phyloP scores from a whole-genome alignment of 2,113 vertebrate species.

The Trematocara nigrifrons region DNA sequence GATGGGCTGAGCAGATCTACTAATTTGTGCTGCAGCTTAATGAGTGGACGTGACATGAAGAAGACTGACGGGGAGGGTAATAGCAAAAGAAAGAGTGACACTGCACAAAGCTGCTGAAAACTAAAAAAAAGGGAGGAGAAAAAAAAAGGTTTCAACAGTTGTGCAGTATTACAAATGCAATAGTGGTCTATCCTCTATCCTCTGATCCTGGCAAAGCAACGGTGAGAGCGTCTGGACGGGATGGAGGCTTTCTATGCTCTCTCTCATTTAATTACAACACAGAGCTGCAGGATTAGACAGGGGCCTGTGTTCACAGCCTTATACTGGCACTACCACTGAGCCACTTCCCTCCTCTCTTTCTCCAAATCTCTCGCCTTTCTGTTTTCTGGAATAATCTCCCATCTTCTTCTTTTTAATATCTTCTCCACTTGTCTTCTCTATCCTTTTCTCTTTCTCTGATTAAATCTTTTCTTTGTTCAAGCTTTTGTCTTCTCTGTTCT shows the following conservation, averaged over 20 bases:
- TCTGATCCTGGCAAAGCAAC: conserved; percentile 74
- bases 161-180: conserved; percentile 78
- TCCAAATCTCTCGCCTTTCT: conserved; percentile 50
- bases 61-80: conserved; percentile 21
- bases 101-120: conserved; percentile 37
- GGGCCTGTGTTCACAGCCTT: conserved; percentile 76
- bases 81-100: conserved; percentile 45
- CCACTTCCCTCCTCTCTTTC: conserved; percentile 23
- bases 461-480: conserved; percentile 63
- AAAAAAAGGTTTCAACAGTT: conserved; percentile 74
- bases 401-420: conserved; percentile 63
- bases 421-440: conserved; percentile 48
- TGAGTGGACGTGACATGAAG: not conserved
- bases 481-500: conserved; percentile 48
- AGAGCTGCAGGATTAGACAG: conserved; percentile 73
- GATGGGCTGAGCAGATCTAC: not conserved
- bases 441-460: conserved; percentile 53
- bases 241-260: conserved; percentile 62
- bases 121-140: conserved; percentile 4
- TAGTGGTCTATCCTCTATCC: conserved; percentile 74
- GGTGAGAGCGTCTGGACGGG: conserved; percentile 74
- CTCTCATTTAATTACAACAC: conserved; percentile 73
- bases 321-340: conserved; percentile 52
- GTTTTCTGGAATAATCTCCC: conserved; percentile 57
- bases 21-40: not conserved